A percentile compares a stretch with the other conserved stretches of the same genome.
phyloP scores from a whole-genome alignment of 2,797 vertebrate genomes.

The Crocidura indochinensis region DNA sequence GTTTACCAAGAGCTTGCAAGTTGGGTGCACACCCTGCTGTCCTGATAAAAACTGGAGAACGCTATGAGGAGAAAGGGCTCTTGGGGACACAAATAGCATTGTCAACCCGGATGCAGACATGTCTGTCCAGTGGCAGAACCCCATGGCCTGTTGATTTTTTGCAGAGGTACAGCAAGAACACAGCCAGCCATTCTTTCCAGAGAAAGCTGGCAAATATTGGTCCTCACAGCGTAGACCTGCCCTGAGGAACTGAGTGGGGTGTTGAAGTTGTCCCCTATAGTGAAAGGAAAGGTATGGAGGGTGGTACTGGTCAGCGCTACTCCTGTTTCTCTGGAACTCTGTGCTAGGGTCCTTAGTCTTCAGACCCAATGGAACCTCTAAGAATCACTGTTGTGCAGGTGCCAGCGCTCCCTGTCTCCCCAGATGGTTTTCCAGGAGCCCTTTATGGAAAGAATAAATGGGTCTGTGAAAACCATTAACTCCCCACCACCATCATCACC shows the following conservation, averaged over 20 bases:
- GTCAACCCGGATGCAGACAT: too few relatives aligned
- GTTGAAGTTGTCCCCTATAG: background rate
- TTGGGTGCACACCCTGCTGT: background rate
- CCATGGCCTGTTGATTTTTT: background rate
- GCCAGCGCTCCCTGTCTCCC: background rate
- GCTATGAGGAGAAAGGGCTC: too few relatives aligned
- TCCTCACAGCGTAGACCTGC: background rate
- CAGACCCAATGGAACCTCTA: background rate
- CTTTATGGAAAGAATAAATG: background rate
- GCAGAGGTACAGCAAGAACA: background rate
- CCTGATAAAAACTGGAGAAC: background rate
- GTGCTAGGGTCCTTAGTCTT: background rate
- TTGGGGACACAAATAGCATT: too few relatives aligned
- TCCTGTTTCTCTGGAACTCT: background rate
- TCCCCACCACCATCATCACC: background rate
- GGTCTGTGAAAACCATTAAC: background rate
- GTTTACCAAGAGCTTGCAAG: background rate
- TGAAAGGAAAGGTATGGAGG: background rate
- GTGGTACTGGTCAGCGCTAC: background rate
- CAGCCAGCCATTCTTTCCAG: constrained; percentile 13
- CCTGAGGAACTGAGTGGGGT: background rate
- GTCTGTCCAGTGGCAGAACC: too few relatives aligned
- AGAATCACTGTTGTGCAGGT: background rate
- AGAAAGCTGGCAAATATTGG: background rate
- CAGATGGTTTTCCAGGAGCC: background rate